These are phyloP conservation scores for Leucosticte australis DNA, from an alignment of 2,113 vertebrate genomes.

Conservation along the genomic window DNA sequence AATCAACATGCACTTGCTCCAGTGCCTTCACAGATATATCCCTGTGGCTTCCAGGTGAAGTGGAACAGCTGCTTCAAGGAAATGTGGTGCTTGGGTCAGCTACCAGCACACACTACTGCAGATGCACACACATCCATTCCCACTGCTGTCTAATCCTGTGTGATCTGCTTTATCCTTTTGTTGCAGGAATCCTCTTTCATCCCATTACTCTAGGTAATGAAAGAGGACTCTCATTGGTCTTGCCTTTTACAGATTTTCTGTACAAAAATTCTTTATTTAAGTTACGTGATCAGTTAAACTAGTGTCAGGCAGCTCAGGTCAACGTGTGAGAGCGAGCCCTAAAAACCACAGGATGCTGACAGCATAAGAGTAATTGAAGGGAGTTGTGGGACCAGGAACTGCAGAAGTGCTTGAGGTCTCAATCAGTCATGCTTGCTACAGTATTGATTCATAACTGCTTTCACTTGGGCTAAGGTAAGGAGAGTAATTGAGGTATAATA, in stretches of 20 bases:
- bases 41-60: not conserved
- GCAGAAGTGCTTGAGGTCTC: not conserved
- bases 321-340: not conserved
- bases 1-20: not conserved
- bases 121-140: not conserved
- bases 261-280: not conserved
- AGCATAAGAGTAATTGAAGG: not conserved
- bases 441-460: not conserved
- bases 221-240: not conserved
- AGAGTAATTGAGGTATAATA: not conserved
- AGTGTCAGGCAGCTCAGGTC: not conserved
- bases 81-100: not conserved
- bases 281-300: not conserved
- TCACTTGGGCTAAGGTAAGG: not conserved
- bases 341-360: not conserved
- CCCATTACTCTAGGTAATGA: accelerated
- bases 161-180: not conserved
- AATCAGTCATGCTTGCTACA: not conserved
- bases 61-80: not conserved
- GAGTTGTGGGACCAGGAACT: not conserved
- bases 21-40: not conserved
- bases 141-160: not conserved
- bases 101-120: not conserved
- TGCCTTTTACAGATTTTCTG: not conserved
- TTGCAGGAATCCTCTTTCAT: not conserved